Evolutionary conservation across 2,113 vertebrate genomes (phyloP), one percentile per base, ranked within the genome.

Genomic region (Dasypus novemcinctus): DNA sequence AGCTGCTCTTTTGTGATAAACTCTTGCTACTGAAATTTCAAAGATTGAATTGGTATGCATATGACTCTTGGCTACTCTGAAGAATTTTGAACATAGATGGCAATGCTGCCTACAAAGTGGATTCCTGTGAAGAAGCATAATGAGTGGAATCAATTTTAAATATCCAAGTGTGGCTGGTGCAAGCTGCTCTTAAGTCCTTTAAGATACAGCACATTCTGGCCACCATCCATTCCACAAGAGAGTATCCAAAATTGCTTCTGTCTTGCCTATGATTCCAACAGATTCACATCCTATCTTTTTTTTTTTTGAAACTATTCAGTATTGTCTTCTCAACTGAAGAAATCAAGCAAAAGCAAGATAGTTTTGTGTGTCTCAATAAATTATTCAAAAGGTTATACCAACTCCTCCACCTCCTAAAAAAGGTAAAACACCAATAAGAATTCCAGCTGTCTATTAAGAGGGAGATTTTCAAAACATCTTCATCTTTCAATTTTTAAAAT

Each of bases 121-220:
- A 82, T 85, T 87, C 52, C 78, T 83, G 41, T 31, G 57, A 93
- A 93, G 83, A 79, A 84, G 17, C 36, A 20, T 43, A 68, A 80
- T 78, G 84, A 93, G 59, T 88, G 43, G 92, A 88, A 71, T 95
- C 20, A 86, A 43, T 84, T 96, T 92, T 91, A 84, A 75, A 90
- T 86, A 71, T 69, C 66, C 80, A 38, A 74, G 33, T 66, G 82
- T 83, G 49, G 8, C 69, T 85, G 68, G 64, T 82, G 38, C 71
- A 33, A 29, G 31, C 71, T 85, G 52, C 79, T 38, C 46, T 61
- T 78, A 71, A 89, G 54, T 87, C 31, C 86, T 57, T 64, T 68
- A 83, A 57, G 43, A 71, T 12, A 23, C 7, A 33, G 61, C 20
- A 80, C 64, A 90, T 3, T 91, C 74, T 91, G 79, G 41, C 33